Evolutionary conservation across 1,140 invertebrate genomes (phyloP), one percentile per base, ranked within the genome.

Genomic region (Sycophila sp.): DNA sequence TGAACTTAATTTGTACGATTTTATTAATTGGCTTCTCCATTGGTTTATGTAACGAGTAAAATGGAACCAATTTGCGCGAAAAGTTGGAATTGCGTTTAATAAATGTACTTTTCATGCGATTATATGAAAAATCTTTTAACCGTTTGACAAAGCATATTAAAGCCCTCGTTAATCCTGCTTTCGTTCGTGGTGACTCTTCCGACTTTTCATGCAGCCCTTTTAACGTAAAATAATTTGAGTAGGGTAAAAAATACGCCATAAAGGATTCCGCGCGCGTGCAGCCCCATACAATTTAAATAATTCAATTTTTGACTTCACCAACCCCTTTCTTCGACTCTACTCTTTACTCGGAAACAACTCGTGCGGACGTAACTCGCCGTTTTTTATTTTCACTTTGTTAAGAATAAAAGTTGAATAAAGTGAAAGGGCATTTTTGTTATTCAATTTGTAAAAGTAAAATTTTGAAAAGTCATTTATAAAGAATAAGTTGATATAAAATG

Each of bases 221-320:
- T 22, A 11, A 40, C 34, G 13, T 58, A 40, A 58, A 58, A 40
- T 15, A 40, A 58, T 58, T 58, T 58, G 30, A 10, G 32, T n/a
- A n/a, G 6, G 11, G 19, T 19, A 17, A 45, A 38, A 58, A 40
- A 34, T 40, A 40, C 22, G 38, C 40, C 26, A 40, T 58, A 40
- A 58, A 58, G 55, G 19, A 58, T 58, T 58, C 55, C 19, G 38
- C 17, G 38, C 26, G 26, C 30, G 36, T 7, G 26, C 19, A 8
- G 38, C 38, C 36, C 38, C 26, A 45, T 60, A 30, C 58, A 45
- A 60, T 45, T 42, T 45, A 45, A 60, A 45, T 60, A 42, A 60
- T 60, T 30, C 38, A 60, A 60, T 60, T 60, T 45, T 60, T 19
- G 24, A 28, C 36, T 45, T 28, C 11, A 17, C 58, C 55, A 40